Conservation (phyloP, 2,113 vertebrate genomes). For the Sardina pilchardus region DNA sequence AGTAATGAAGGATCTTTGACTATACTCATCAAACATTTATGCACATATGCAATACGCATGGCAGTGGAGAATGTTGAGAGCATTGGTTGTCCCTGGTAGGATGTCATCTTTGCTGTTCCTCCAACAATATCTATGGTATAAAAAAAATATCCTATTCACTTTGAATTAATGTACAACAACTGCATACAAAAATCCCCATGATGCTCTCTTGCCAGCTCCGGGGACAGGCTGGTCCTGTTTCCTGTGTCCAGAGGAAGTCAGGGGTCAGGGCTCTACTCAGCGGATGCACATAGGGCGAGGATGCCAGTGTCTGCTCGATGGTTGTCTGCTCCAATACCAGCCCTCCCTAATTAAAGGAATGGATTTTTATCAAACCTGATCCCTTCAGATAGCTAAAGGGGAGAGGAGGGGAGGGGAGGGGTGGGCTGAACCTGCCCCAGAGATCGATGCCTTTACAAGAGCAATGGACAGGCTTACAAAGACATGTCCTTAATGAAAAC, state of each 20-base stretch:
- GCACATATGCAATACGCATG: not conserved
- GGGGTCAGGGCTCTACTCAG: constrained; percentile 9
- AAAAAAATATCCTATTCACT: not conserved
- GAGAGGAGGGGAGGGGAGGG: not conserved
- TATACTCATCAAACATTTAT: not conserved
- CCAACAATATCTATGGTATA: not conserved
- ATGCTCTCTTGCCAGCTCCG: not conserved
- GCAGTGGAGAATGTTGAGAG: no score
- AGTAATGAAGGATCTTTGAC: no score
- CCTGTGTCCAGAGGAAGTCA: constrained; percentile 16
- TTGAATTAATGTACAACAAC: not conserved
- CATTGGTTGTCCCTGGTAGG: not conserved
- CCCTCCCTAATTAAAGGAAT: constrained; percentile 58
- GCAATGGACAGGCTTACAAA: constrained; percentile 39
- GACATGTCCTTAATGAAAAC: constrained; percentile 57
- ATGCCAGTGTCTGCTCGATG: constrained; percentile 19
- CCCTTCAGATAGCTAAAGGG: constrained; percentile 23
- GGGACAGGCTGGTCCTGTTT: not conserved
- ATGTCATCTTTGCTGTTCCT: no score
- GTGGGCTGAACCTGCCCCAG: constrained; percentile 15
- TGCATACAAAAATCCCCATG: not conserved
- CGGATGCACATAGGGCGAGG: not conserved
- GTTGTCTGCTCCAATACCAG: constrained; percentile 28
- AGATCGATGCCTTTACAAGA: constrained; percentile 50
- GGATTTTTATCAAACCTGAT: constrained; percentile 50